Base-by-base conservation (phyloP, 2,888 invertebrate species). In the Lycocerus yunnanus region DNA sequence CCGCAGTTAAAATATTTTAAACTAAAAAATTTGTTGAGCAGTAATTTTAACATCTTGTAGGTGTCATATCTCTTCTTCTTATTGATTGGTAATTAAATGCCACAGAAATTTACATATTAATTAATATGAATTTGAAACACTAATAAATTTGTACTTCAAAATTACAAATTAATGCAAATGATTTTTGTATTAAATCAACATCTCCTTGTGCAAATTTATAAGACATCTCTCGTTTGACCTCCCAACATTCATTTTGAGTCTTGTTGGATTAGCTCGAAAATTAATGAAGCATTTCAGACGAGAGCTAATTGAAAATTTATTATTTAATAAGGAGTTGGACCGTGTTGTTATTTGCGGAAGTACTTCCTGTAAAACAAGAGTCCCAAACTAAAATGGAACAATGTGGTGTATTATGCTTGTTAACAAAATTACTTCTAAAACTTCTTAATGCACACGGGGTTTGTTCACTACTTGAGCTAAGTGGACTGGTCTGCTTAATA, bases 291-390 rank as follows among this genome's bases (percentile, higher is more conserved):
- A 68, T 76, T 70, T 72, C 69, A 74, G 74, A 67, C 69, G 71
- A 61, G 73, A 77, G 77, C 75, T 78, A 78, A 78, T 78, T 78
- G 78, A 76, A 78, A 76, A 78, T 78, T 78, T 78, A 78, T 78
- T 78, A 76, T 78, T 78, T 76, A 78, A 74, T 78, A 74, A 76
- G 76, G 66, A 76, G 76, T 67, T 68, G 72, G 66, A 76, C 71
- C 75, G 69, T 73, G 73, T 73, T 77, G 77, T 67, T 72, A 71
- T 77, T 67, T 72, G 27, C 72, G 67, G 72, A 75, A 72, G 66
- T 68, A 63, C 72, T 72, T 75, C 73, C 67, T 66, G 72, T 72
- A 71, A 71, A 67, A 71, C 70, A 67, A 66, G 24, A 24, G 65
- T 65, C 68, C 69, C 70, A 58, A 58, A 75, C 72, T 69, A 69